Conservation (phyloP, 2,888 invertebrate species). For the Drosophila antonietae region DNA sequence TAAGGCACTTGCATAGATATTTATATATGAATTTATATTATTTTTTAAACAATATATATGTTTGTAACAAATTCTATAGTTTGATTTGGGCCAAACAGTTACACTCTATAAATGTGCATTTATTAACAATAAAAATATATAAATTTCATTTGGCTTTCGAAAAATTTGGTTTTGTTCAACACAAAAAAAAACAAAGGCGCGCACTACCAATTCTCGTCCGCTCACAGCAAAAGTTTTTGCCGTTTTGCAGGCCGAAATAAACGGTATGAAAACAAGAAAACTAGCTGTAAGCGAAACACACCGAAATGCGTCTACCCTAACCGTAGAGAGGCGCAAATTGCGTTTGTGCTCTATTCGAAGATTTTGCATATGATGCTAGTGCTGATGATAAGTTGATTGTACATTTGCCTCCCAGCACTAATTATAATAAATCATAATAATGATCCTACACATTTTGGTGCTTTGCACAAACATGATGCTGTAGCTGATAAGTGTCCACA, state of each 20-base stretch:
- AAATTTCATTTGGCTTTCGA: constrained; percentile 5
- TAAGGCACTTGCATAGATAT: constrained; percentile 26
- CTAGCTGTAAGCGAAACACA: neutral
- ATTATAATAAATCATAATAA: neutral
- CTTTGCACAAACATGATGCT: constrained; percentile 9
- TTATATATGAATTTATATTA: neutral
- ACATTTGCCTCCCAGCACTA: neutral
- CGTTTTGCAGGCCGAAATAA: constrained; percentile 37
- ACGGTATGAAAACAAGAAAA: constrained; percentile 39
- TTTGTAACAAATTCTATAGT: neutral
- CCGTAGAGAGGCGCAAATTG: neutral
- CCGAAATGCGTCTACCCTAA: constrained; percentile 32
- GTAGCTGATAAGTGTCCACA: constrained; percentile 26
- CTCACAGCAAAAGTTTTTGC: constrained; percentile 39
- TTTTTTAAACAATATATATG: neutral
- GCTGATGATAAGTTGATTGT: neutral
- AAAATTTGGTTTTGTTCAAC: constrained; percentile 13
- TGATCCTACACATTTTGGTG: neutral
- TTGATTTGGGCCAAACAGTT: neutral
- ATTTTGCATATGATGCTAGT: neutral
- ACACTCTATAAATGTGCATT: neutral
- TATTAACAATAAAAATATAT: constrained; percentile 6
- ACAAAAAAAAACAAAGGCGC: constrained; percentile 22
- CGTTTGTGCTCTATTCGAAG: neutral
- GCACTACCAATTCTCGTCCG: constrained; percentile 23